A percentile compares a stretch with the other conserved stretches of the same genome.
These are phyloP conservation scores for Coptotermes formosanus DNA, from an alignment of 1,140 invertebrate species.

Conservation along the genomic window DNA sequence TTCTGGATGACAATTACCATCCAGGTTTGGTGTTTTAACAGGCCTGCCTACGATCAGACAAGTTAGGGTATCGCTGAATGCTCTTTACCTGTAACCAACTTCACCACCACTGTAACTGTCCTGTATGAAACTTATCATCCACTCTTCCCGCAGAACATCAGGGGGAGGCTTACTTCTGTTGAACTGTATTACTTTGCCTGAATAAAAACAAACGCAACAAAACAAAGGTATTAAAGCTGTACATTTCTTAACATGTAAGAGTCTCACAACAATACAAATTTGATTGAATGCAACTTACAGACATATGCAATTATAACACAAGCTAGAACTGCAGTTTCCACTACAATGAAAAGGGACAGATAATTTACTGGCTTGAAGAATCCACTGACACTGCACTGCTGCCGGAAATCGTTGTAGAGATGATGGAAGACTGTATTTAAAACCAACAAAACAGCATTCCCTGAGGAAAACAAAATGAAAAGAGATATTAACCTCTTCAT, in stretches of 20 bases:
- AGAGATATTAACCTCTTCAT: neutral
- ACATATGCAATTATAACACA: conserved; percentile 49
- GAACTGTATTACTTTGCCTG: conserved; percentile 58
- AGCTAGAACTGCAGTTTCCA: conserved; percentile 56
- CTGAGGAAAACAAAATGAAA: neutral
- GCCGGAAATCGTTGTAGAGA: conserved; percentile 59
- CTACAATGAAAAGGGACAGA: conserved; percentile 53
- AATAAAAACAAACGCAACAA: conserved; percentile 33
- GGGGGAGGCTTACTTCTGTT: conserved; percentile 56
- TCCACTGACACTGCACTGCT: conserved; percentile 56
- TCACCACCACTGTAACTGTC: conserved; percentile 53
- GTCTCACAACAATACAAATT: conserved; percentile 40
- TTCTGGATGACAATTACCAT: no score
- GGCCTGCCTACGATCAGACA: no score
- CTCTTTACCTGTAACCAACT: conserved; percentile 55
- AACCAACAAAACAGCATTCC: conserved; percentile 57
- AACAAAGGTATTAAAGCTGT: neutral
- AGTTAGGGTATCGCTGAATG: no score
- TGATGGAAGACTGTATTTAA: conserved; percentile 62
- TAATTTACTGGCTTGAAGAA: conserved; percentile 59
- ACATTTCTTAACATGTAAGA: no score
- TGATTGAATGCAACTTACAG: conserved; percentile 55
- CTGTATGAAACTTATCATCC: conserved; percentile 52
- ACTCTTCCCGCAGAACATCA: conserved; percentile 58
- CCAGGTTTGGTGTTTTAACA: no score